Evolutionary conservation across 30 jellyfish, hydroid and myxozoan species (phyloP), one percentile per base, ranked within the genome.

Genomic region (Nemopilema nomurai): DNA sequence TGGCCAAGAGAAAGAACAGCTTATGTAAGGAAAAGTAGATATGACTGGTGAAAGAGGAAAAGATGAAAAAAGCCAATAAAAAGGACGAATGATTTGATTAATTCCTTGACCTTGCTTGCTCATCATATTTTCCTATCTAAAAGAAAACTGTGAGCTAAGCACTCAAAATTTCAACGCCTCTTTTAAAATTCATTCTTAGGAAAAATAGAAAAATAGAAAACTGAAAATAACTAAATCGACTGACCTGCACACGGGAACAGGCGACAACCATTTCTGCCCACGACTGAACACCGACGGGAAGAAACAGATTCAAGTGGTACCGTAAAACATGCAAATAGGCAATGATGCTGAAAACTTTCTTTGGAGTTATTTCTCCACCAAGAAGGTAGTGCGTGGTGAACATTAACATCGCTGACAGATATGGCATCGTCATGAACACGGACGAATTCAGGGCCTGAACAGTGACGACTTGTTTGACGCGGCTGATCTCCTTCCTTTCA

Each of bases 231-330:
- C 0, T 18, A 57, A 0, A 28, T n/a, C 57, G 0, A 76, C 85
- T 7, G 32, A 90, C 97, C 95, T 77, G 91, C 19, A 90, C 80
- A 57, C 97, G 79, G 49, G 26, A 57, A 18, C 83, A 79, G 17
- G 90, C 73, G 1, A 74, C 77, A 57, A 65, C 19, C n/a, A 87
- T 87, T 69, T 90, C 97, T 4, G 89, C 80, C 66, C 71, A 0
- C 13, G 4, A n/a, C 51, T 83, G 95, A 24, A 90, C 83, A 71
- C 76, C 89, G 25, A 69, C 8, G 19, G 97, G 87, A 52, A 90
- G 53, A 23, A 77, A 83, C 66, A 74, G 50, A 26, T 52, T 81
- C 29, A 84, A 18, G 0, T 74, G 27, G 52, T 70, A 68, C 64
- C 95, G 32, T 18, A 78, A 52, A 24, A 73, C 69, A 29, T 81